Conservation (phyloP, 2,797 vertebrate species). For the Carduelis carduelis region DNA sequence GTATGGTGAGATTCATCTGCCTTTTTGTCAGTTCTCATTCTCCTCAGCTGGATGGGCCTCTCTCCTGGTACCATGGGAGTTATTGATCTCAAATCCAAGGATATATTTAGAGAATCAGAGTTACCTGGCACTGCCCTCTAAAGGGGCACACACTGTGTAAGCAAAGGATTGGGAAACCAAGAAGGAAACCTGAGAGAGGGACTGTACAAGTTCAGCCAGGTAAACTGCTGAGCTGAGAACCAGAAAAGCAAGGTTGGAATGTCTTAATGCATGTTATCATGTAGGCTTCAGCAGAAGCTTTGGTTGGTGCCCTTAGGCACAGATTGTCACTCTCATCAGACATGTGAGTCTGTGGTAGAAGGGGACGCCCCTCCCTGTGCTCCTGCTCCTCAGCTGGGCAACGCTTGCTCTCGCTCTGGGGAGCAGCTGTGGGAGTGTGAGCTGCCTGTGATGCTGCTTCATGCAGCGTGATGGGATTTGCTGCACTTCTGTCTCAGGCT, state of each 20-base stretch:
- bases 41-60: background rate
- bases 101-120: background rate
- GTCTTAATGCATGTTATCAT: background rate
- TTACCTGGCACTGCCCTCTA: background rate
- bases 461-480: background rate
- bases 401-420: background rate
- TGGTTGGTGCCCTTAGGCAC: background rate
- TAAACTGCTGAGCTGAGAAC: background rate
- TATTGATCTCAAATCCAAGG: background rate
- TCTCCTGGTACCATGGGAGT: background rate
- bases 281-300: background rate
- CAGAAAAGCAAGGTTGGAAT: background rate
- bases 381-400: background rate
- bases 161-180: background rate
- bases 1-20: background rate
- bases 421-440: background rate
- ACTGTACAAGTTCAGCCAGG: background rate
- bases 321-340: background rate
- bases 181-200: background rate
- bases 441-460: background rate
- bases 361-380: background rate
- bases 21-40: background rate
- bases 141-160: background rate
- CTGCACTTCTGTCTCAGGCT: background rate
- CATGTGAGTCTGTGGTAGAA: background rate